These are phyloP conservation scores for Zenarchopterus dispar DNA, from an alignment of 2,797 vertebrate species.

Conservation along the genomic window DNA sequence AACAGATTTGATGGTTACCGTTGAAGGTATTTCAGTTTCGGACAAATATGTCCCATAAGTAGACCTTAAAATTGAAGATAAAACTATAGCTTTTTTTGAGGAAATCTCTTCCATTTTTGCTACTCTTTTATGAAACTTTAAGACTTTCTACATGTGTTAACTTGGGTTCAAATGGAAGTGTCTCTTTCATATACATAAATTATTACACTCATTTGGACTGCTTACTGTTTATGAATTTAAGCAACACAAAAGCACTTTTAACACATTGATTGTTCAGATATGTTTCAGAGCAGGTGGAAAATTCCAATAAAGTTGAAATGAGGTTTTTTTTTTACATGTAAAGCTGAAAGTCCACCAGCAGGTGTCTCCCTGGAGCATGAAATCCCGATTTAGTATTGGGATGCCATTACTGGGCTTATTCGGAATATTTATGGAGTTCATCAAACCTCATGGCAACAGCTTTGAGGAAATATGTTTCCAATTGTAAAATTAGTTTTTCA, in stretches of 20 bases:
- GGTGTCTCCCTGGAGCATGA: constrained; percentile 69
- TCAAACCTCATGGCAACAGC: background rate
- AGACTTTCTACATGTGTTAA: too few relatives aligned
- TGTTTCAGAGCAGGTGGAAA: background rate
- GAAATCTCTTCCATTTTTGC: too few relatives aligned
- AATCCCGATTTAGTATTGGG: background rate
- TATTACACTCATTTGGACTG: background rate
- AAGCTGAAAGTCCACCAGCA: constrained; percentile 55
- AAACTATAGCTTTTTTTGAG: too few relatives aligned
- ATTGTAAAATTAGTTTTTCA: constrained; percentile 12
- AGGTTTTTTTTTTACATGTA: background rate
- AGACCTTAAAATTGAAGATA: too few relatives aligned
- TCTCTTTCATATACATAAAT: background rate
- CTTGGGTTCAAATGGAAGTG: background rate
- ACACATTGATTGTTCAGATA: constrained; percentile 17
- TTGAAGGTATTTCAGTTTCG: too few relatives aligned
- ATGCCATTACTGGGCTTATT: constrained; percentile 36
- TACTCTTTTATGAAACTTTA: too few relatives aligned
- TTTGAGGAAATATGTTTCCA: background rate
- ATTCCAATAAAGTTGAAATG: constrained; percentile 3
- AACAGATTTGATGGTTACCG: too few relatives aligned
- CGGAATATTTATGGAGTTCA: constrained; percentile 31
- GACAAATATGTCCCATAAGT: too few relatives aligned
- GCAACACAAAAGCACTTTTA: constrained; percentile 7
- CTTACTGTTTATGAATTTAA: background rate